A percentile compares a stretch with the other conserved stretches of the same genome.
Conservation (phyloP, 2,888 invertebrate species). For the Nowickia ferox region DNA sequence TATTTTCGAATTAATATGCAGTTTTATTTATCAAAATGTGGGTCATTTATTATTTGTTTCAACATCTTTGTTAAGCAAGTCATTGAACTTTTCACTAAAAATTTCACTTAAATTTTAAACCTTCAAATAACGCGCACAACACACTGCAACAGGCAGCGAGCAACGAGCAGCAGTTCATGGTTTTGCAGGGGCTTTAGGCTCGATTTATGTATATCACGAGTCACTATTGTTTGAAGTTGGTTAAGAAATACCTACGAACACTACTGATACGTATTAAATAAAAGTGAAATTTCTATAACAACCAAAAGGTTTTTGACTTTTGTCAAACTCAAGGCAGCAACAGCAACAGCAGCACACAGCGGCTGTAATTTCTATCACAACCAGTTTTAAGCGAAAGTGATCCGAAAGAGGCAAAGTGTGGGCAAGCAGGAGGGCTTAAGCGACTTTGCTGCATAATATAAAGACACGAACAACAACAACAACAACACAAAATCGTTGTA, state of each 20-base stretch:
- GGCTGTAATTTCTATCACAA: slow-evolving; percentile 43
- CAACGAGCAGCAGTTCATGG: background rate
- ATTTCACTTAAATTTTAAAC: slow-evolving; percentile 52
- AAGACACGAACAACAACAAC: background rate
- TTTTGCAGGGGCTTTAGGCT: slow-evolving; percentile 35
- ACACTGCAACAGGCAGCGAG: background rate
- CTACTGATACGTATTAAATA: slow-evolving; percentile 30
- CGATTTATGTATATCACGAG: slow-evolving; percentile 33
- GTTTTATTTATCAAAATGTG: slow-evolving; percentile 28
- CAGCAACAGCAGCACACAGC: background rate
- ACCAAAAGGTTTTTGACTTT: slow-evolving; percentile 71
- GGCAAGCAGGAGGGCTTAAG: background rate
- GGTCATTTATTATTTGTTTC: slow-evolving; percentile 55
- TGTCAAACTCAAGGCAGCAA: slow-evolving; percentile 14
- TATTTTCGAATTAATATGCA: slow-evolving; percentile 49
- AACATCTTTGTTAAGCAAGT: slow-evolving; percentile 33
- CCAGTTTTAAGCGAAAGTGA: slow-evolving; percentile 66
- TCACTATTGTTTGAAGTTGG: slow-evolving; percentile 16
- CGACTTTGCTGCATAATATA: slow-evolving; percentile 30
- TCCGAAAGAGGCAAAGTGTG: slow-evolving; percentile 12
- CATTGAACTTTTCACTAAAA: slow-evolving; percentile 35
- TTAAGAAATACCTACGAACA: slow-evolving; percentile 13
- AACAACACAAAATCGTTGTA: slow-evolving; percentile 30
- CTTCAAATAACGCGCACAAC: slow-evolving; percentile 1
- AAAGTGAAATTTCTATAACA: slow-evolving; percentile 71